Evolutionary conservation across 2,113 vertebrate genomes (phyloP).

Genomic region (Athene cunicularia): DNA sequence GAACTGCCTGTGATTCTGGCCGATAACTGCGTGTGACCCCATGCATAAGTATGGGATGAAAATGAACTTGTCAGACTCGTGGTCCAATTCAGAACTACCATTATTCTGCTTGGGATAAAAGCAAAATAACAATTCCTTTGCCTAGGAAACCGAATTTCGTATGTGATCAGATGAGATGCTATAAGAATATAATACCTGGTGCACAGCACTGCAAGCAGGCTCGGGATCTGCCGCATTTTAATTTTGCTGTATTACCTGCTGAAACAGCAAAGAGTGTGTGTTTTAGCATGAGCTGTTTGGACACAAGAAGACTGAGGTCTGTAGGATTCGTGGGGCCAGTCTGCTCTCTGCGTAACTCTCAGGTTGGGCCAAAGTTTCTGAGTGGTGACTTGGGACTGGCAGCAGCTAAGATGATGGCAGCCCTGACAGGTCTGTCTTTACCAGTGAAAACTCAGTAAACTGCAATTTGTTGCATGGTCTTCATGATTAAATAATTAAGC

Average conservation of each 20-base stretch:
- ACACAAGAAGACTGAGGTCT: not conserved
- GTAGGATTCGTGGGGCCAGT: not conserved
- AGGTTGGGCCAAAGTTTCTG: not conserved
- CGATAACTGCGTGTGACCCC: not conserved
- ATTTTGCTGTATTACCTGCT: not conserved
- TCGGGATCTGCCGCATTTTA: not conserved
- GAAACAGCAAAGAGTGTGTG: not conserved
- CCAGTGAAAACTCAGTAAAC: not conserved
- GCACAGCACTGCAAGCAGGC: not conserved
- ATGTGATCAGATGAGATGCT: not conserved
- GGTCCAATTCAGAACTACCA: not conserved
- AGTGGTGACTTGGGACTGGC: not conserved
- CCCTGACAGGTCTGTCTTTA: not conserved
- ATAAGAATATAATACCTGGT: not conserved
- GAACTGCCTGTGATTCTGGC: not conserved
- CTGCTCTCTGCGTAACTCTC: not conserved
- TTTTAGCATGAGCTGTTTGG: not conserved
- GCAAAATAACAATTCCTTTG: not conserved
- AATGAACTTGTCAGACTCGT: not conserved
- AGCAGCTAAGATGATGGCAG: not conserved
- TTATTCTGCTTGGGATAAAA: not conserved
- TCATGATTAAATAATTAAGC: conserved; percentile 15
- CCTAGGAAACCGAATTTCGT: not conserved
- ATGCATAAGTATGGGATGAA: not conserved
- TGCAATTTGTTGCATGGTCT: not conserved